Base-by-base conservation (phyloP, 2,888 invertebrate genomes). In the Therioaphis trifolii region DNA sequence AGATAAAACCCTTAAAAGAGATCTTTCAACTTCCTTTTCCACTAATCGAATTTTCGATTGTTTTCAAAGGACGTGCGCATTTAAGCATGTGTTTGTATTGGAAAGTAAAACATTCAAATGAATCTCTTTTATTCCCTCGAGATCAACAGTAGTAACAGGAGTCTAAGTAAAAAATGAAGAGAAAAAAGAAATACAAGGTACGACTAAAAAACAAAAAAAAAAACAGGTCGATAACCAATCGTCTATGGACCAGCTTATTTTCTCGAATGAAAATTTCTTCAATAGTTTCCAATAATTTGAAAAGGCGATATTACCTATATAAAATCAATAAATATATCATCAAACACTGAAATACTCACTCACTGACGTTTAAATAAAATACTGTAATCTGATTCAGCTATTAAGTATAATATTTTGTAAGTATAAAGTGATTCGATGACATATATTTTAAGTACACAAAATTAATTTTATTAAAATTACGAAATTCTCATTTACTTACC, bases 41-140 rank as follows among this genome's bases (percentile, higher is more conserved):
- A 14, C 49, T 80, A 80, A 80, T 80, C 80, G 80, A 80, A 71
- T 80, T 80, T 71, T 66, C 27, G 14, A 58, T 71, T 69, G 55
- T 79, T 68, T 79, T 27, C 40, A 80, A 80, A 40, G n/a, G 14
- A 49, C 68, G 43, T 40, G 27, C 77, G 49, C 77, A 18, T 66
- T 78, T 78, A 78, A 52, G 66, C 49, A 40, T 66, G 77, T 66
- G 63, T 77, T 77, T 77, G 49, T 66, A 77, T 78, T 40, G 4
- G n/a, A 79, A 69, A 79, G 27, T 43, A 69, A 69, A 69, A 69
- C 78, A 79, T 79, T 79, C 78, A 35, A 78, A 78, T 68, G 66
- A 78, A 78, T 68, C 66, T 61, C 61, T 76, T 76, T 52, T 66
- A 27, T 69, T 69, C 78, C 78, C 55, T 7, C 27, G 55, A 18